Evolutionary conservation across 2,113 vertebrate species (phyloP).

Genomic region (Scolopax mira): DNA sequence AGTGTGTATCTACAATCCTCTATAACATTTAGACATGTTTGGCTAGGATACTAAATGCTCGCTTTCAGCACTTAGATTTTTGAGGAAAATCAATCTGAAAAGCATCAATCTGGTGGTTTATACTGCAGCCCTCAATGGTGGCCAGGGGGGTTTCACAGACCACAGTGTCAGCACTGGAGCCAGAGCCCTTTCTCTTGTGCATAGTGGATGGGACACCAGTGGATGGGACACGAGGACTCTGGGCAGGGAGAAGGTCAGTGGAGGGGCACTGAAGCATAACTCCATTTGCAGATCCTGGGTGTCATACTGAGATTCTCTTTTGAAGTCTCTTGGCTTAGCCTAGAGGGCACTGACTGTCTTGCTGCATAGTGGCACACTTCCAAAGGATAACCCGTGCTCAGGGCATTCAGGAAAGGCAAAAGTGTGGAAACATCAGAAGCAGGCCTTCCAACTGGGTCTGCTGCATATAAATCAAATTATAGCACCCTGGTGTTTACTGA

Average conservation of each 20-base stretch:
- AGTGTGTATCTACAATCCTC: neutral
- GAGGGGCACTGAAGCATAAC: neutral
- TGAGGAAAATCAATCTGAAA: neutral
- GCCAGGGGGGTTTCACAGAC: neutral
- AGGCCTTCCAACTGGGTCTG: neutral
- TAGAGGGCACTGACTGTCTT: neutral
- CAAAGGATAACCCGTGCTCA: neutral
- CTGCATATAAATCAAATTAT: neutral
- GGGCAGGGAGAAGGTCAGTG: neutral
- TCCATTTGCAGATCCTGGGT: neutral
- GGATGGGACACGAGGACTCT: neutral
- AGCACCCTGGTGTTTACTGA: neutral
- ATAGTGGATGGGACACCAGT: fast-evolving
- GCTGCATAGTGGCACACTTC: neutral
- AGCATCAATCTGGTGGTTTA: neutral
- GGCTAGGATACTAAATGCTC: neutral
- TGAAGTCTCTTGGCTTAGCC: neutral
- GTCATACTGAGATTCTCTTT: neutral
- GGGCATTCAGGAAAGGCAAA: neutral
- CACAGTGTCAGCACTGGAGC: fast-evolving
- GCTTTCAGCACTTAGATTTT: neutral
- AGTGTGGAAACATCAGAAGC: neutral
- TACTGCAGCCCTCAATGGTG: fast-evolving
- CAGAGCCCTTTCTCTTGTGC: neutral
- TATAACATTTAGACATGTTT: neutral